A percentile compares a stretch with the other conserved stretches of the same genome.
Evolutionary conservation across 2,888 invertebrate species (phyloP).

Genomic region (Drosophila anomelani): DNA sequence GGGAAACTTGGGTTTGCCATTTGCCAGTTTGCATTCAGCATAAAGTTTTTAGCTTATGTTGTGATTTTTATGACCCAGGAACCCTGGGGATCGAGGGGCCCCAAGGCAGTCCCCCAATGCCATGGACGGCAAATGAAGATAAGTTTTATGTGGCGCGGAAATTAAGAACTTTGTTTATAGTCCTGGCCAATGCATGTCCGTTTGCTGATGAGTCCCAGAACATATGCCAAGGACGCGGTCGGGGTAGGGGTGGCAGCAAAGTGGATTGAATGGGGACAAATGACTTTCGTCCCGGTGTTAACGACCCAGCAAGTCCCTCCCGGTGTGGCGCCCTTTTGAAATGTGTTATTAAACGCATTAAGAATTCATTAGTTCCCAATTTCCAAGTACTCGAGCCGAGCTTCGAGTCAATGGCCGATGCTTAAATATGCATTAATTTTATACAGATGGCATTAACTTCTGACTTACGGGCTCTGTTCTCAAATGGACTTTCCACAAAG

Average conservation of each 20-base stretch:
- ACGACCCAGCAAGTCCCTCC: slow-evolving; percentile 28
- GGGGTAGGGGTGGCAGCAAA: background rate
- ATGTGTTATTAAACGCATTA: slow-evolving; percentile 69
- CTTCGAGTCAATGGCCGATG: slow-evolving; percentile 44
- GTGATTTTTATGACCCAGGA: slow-evolving; percentile 72
- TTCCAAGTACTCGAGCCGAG: slow-evolving; percentile 13
- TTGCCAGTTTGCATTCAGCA: slow-evolving; percentile 77
- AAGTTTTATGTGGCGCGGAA: slow-evolving; percentile 80
- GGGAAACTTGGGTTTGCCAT: slow-evolving; percentile 74
- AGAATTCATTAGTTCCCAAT: slow-evolving; percentile 68
- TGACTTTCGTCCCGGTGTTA: slow-evolving; percentile 44
- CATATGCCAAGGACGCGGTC: slow-evolving; percentile 27
- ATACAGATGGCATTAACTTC: slow-evolving; percentile 52
- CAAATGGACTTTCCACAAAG: slow-evolving; percentile 7
- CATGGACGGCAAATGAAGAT: slow-evolving; percentile 68
- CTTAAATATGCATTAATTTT: slow-evolving; percentile 74
- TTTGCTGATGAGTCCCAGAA: slow-evolving; percentile 41
- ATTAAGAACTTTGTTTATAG: slow-evolving; percentile 78
- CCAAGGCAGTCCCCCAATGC: slow-evolving; percentile 5
- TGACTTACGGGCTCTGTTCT: slow-evolving; percentile 15
- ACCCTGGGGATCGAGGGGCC: slow-evolving; percentile 4
- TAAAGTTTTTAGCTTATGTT: slow-evolving; percentile 80
- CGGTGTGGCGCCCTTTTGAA: slow-evolving; percentile 30
- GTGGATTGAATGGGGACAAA: slow-evolving; percentile 36
- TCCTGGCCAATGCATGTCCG: slow-evolving; percentile 51